These are phyloP conservation scores for Petrocephalus schoutedeni DNA, from an alignment of 2,797 vertebrate genomes.

Conservation along the genomic window DNA sequence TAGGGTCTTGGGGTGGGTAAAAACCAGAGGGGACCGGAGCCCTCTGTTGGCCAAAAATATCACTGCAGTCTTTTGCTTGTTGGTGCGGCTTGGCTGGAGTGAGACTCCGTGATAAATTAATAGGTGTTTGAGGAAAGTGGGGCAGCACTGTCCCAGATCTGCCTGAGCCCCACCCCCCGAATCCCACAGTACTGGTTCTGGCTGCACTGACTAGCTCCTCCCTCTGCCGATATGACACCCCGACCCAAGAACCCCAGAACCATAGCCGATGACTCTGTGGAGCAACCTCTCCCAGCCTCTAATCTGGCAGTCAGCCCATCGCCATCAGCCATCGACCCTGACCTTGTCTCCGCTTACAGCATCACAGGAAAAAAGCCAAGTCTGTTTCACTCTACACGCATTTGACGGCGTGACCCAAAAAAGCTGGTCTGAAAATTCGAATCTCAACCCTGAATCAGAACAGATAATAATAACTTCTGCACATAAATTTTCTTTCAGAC, in stretches of 20 bases:
- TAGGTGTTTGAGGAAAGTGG: not conserved
- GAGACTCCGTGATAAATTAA: not conserved
- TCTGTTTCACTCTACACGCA: not conserved
- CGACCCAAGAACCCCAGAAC: not conserved
- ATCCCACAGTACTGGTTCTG: not conserved
- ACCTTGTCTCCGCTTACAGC: not conserved
- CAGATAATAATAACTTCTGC: not conserved
- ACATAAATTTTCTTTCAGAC: not conserved
- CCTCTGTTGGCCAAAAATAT: conserved; percentile 16
- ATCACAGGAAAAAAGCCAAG: not conserved
- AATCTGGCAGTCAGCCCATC: not conserved
- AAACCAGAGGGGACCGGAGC: not conserved
- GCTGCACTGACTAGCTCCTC: not conserved
- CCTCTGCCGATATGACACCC: not conserved
- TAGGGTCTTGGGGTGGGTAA: not conserved
- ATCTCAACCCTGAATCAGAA: not conserved
- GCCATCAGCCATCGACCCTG: not conserved
- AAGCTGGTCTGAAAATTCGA: not conserved
- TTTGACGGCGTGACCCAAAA: not conserved
- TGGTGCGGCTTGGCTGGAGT: not conserved
- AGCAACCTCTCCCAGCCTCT: not conserved
- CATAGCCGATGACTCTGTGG: not conserved
- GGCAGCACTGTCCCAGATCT: conserved; percentile 11
- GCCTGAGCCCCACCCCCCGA: not conserved
- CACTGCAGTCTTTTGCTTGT: not conserved